These are phyloP conservation scores for Dendroctonus valens DNA, from an alignment of 1,140 invertebrate species.

Conservation along the genomic window DNA sequence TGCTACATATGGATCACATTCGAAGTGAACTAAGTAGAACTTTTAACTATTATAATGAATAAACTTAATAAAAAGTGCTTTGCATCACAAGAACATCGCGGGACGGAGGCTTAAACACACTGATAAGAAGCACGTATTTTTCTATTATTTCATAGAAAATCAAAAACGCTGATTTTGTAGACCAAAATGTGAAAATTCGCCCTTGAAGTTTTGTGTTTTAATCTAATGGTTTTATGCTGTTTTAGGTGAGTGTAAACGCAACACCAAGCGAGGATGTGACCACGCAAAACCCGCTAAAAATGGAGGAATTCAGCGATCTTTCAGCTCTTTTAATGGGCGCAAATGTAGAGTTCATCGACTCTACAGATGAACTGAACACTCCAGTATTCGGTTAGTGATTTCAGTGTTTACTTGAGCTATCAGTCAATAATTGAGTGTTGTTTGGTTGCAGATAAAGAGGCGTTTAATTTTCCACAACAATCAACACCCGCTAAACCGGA, in stretches of 20 bases:
- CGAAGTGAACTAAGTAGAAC: not conserved
- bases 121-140: no score
- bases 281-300: constrained; percentile 38
- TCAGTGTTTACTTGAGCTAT: not conserved
- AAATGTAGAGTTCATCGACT: constrained; percentile 27
- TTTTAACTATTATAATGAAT: no score
- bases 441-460: constrained; percentile 34
- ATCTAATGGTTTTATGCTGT: constrained; percentile 6
- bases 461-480: constrained; percentile 24
- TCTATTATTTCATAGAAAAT: no score
- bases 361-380: constrained; percentile 43
- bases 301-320: constrained; percentile 44
- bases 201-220: not conserved
- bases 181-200: no score
- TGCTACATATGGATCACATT: constrained; percentile 5
- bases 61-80: no score
- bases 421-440: not conserved
- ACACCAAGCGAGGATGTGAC: constrained; percentile 9
- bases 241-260: constrained; percentile 31
- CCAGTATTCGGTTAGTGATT: constrained; percentile 38
- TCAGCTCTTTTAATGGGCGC: constrained; percentile 28
- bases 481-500: constrained; percentile 15
- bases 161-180: no score
- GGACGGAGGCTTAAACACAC: no score
- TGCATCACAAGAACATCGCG: no score